Evolutionary conservation across 1,140 invertebrate genomes (phyloP).

Genomic region (Trichogramma pretiosum): DNA sequence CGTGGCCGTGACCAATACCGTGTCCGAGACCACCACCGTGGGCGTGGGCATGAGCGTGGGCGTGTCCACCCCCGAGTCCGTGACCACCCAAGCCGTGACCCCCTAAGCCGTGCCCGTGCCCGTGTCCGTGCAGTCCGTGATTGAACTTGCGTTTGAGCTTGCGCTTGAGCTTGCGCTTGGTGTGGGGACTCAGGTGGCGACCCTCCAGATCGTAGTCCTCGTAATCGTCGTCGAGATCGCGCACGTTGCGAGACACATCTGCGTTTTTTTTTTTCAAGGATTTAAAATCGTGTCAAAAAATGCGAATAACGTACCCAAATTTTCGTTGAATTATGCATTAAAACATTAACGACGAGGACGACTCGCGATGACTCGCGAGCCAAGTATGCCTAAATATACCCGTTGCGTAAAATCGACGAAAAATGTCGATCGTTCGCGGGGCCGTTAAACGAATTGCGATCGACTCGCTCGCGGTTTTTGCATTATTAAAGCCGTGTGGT

Average conservation of each 20-base stretch:
- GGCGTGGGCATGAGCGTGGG: not conserved
- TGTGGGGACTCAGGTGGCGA: too few relatives aligned
- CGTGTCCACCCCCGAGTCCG: not conserved
- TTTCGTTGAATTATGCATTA: not conserved
- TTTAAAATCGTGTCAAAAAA: not conserved
- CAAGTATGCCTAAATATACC: too few relatives aligned
- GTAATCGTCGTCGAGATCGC: not conserved
- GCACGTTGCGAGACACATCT: not conserved
- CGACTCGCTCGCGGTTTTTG: too few relatives aligned
- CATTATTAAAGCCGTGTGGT: too few relatives aligned
- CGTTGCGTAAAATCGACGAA: too few relatives aligned
- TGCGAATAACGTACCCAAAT: not conserved
- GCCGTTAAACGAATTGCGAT: too few relatives aligned
- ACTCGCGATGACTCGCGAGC: too few relatives aligned
- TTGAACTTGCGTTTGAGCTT: slow-evolving; percentile 16
- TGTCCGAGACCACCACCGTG: not conserved
- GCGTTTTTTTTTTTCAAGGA: not conserved
- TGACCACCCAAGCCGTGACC: slow-evolving; percentile 25
- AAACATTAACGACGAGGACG: too few relatives aligned
- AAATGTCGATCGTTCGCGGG: too few relatives aligned
- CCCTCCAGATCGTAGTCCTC: slow-evolving; percentile 10
- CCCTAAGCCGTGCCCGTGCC: slow-evolving; percentile 6
- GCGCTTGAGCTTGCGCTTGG: slow-evolving; percentile 9
- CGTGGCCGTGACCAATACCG: not conserved
- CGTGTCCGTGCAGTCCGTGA: too few relatives aligned